A percentile compares a stretch with the other conserved stretches of the same genome.
Evolutionary conservation across 2,888 invertebrate genomes (phyloP).

Genomic region (Ectemnius lituratus): DNA sequence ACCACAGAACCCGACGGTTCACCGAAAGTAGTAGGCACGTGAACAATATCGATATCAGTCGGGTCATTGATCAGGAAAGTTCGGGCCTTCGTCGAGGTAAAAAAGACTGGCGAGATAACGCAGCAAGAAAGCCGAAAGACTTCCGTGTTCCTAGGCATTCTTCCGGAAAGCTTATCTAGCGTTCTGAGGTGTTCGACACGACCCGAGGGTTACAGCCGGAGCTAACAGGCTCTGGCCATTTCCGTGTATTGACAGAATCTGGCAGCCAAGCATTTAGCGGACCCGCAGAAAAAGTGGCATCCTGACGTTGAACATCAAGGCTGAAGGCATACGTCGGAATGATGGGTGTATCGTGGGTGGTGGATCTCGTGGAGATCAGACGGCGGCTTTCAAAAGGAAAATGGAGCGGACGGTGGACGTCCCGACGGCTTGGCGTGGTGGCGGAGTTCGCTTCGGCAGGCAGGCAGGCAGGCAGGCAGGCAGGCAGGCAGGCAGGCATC

Average conservation of each 20-base stretch:
- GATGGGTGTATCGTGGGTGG: too few species aligned
- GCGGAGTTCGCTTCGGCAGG: conserved; percentile 46
- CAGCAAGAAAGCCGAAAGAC: conserved; percentile 2
- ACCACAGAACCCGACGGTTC: too few species aligned
- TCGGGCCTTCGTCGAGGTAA: too few species aligned
- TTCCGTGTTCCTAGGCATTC: background rate
- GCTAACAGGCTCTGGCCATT: background rate
- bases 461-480: conserved; percentile 21
- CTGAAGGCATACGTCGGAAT: conserved; percentile 1
- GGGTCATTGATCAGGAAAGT: too few species aligned
- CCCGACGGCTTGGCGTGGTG: conserved; percentile 15
- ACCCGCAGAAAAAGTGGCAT: conserved; percentile 21
- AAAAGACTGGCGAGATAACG: background rate
- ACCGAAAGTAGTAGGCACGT: too few species aligned
- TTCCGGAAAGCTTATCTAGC: conserved; percentile 3
- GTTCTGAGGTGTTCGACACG: background rate
- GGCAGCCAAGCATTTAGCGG: background rate
- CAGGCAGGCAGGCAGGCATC: conserved; percentile 27
- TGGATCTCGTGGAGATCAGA: background rate
- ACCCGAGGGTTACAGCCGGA: background rate
- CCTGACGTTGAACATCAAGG: conserved; percentile 18
- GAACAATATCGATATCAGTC: too few species aligned
- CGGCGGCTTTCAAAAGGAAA: conserved; percentile 16
- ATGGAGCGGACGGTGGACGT: conserved; percentile 26
- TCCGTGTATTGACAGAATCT: background rate